Percentiles rank a stretch among this genome's conserved stretches.
These are phyloP conservation scores for Amyelois transitella DNA, from an alignment of 1,140 invertebrate species.

Conservation along the genomic window DNA sequence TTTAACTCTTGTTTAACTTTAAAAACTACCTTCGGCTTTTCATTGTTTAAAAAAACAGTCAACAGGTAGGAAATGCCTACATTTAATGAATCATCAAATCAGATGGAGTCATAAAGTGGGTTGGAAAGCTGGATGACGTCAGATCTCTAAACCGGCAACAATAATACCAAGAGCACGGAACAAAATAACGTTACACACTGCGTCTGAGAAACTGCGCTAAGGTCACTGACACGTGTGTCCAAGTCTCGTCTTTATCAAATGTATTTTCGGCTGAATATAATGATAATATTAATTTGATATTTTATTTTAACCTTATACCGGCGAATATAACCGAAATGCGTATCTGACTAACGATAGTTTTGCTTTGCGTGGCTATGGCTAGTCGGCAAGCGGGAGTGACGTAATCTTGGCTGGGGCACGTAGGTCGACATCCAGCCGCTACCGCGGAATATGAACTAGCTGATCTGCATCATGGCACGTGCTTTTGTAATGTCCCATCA, in stretches of 20 bases:
- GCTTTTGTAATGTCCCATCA: conserved; percentile 41
- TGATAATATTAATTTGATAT: background rate
- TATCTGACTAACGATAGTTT: conserved; percentile 28
- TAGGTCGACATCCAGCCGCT: too few species aligned
- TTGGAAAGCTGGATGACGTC: conserved; percentile 50
- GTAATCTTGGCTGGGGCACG: conserved; percentile 36
- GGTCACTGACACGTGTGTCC: conserved; percentile 21
- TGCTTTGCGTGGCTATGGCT: conserved; percentile 26
- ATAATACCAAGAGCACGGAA: conserved; percentile 21
- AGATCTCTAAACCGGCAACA: conserved; percentile 30
- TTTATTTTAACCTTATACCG: background rate
- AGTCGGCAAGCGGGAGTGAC: conserved; percentile 42
- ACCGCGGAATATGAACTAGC: conserved; percentile 30
- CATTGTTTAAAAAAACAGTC: background rate
- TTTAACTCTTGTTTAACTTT: background rate
- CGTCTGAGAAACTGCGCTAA: conserved; percentile 2
- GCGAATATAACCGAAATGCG: conserved; percentile 12
- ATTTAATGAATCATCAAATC: conserved; percentile 47
- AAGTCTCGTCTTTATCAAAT: background rate
- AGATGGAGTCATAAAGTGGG: conserved; percentile 46
- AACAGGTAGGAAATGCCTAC: background rate
- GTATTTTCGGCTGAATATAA: background rate
- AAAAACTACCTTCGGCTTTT: background rate
- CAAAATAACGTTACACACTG: conserved; percentile 21
- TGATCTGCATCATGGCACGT: conserved; percentile 29